Percentiles rank a stretch among this genome's conserved stretches.
phyloP scores from a whole-genome alignment of 2,797 vertebrate genomes.

The Podarcis siculus region DNA sequence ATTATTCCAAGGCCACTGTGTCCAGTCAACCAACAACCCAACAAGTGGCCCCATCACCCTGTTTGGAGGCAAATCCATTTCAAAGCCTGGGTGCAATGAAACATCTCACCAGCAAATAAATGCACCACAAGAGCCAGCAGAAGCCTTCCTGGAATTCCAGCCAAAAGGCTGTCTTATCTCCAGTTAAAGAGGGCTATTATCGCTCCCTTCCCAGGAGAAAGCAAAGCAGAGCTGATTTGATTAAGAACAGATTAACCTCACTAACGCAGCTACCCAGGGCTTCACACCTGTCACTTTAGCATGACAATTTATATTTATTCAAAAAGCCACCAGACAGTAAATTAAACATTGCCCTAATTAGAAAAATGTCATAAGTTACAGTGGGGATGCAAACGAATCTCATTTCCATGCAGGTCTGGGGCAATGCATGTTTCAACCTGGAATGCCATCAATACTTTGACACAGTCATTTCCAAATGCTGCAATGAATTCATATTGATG shows the following conservation, averaged over 20 bases:
- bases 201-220: conserved; percentile 83
- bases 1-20: conserved; percentile 23
- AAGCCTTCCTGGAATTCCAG: conserved; percentile 77
- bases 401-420: conserved; percentile 72
- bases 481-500: conserved; percentile 21
- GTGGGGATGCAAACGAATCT: conserved; percentile 78
- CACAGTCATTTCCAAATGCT: conserved; percentile 10
- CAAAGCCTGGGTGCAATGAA: conserved; percentile 73
- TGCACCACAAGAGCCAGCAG: conserved; percentile 72
- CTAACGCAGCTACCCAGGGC: conserved; percentile 84
- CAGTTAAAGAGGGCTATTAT: conserved; percentile 87
- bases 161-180: conserved; percentile 84
- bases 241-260: conserved; percentile 88
- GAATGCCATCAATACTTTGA: conserved; percentile 57
- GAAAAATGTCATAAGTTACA: conserved; percentile 84
- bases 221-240: conserved; percentile 88
- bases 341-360: conserved; percentile 87
- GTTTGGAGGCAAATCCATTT: conserved; percentile 50
- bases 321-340: conserved; percentile 85
- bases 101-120: conserved; percentile 75
- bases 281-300: conserved; percentile 85
- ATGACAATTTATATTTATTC: conserved; percentile 86
- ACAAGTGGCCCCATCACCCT: not conserved
- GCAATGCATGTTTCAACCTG: conserved; percentile 64
- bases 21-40: not conserved